phyloP scores from a whole-genome alignment of 1,140 invertebrate species.

The Temnothorax longispinosus region DNA sequence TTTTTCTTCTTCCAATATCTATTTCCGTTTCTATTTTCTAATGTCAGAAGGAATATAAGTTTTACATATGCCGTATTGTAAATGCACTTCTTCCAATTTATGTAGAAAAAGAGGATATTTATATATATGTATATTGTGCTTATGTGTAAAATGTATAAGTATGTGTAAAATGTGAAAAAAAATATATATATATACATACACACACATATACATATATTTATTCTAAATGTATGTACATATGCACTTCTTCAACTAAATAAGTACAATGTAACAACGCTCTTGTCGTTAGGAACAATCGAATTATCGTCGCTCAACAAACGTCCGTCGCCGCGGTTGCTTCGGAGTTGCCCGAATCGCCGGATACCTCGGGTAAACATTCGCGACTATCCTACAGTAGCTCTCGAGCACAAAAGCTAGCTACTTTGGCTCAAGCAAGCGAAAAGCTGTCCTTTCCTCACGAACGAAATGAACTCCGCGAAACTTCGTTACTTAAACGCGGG shows the following conservation, averaged over 20 bases:
- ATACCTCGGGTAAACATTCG: slow-evolving; percentile 42
- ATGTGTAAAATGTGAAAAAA: too few relatives aligned
- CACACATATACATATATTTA: too few relatives aligned
- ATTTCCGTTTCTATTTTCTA: slow-evolving; percentile 23
- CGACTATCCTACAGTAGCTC: slow-evolving; percentile 35
- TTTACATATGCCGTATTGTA: slow-evolving; percentile 7
- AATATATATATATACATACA: too few relatives aligned
- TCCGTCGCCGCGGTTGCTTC: neutral
- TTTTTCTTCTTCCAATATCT: slow-evolving; percentile 14
- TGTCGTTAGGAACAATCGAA: slow-evolving; percentile 31
- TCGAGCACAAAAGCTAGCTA: slow-evolving; percentile 48
- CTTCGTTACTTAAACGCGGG: slow-evolving; percentile 49
- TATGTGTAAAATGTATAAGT: too few relatives aligned
- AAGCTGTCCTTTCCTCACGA: slow-evolving; percentile 31
- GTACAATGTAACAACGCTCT: neutral
- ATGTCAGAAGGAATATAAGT: slow-evolving; percentile 28
- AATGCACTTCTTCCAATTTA: neutral
- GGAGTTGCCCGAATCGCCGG: neutral
- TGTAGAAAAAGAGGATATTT: neutral
- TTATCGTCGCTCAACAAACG: slow-evolving; percentile 23
- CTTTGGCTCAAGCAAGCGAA: slow-evolving; percentile 43
- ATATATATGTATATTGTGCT: too few relatives aligned
- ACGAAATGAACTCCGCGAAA: slow-evolving; percentile 55
- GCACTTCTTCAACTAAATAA: neutral
- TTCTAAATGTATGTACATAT: neutral